Evolutionary conservation across 2,797 vertebrate species (phyloP).

Genomic region (Bovichtus variegatus): DNA sequence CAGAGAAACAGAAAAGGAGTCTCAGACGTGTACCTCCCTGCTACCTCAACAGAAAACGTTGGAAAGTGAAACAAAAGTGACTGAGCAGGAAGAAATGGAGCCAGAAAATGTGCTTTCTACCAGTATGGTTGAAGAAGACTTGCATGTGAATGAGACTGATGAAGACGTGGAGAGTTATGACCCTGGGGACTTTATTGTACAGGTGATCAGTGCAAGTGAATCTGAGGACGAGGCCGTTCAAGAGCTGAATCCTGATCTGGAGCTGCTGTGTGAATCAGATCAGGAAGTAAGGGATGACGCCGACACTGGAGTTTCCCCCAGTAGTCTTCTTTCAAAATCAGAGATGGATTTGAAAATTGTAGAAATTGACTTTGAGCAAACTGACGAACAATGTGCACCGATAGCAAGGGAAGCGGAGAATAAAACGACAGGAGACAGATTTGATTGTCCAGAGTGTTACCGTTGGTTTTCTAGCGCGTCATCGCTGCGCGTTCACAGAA

Average conservation of each 20-base stretch:
- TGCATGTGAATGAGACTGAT: conserved; percentile 38
- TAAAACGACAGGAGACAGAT: conserved; percentile 51
- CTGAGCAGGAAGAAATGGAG: conserved; percentile 27
- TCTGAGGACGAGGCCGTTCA: conserved; percentile 72
- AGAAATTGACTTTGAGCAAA: conserved; percentile 79
- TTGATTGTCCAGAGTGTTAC: conserved; percentile 83
- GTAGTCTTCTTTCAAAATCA: conserved; percentile 59
- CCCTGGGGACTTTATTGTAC: conserved; percentile 79
- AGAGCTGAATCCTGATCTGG: conserved; percentile 80
- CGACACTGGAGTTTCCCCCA: conserved; percentile 27
- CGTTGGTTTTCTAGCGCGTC: conserved; percentile 80
- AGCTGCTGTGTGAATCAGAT: conserved; percentile 84
- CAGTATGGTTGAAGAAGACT: conserved; percentile 44
- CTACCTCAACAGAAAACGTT: conserved; percentile 40
- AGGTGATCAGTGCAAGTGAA: conserved; percentile 81
- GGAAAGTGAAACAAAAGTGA: conserved; percentile 40
- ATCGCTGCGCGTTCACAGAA: conserved; percentile 84
- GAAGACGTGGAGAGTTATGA: conserved; percentile 75
- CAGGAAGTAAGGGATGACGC: conserved; percentile 76
- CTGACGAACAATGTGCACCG: conserved; percentile 41
- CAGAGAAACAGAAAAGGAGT: conserved; percentile 67
- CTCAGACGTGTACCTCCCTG: neutral
- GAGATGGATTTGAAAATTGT: conserved; percentile 84
- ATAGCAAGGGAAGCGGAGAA: conserved; percentile 1
- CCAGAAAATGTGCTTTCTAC: conserved; percentile 28